phyloP scores from a whole-genome alignment of 2,797 vertebrate genomes.

The Tragelaphus oryx region DNA sequence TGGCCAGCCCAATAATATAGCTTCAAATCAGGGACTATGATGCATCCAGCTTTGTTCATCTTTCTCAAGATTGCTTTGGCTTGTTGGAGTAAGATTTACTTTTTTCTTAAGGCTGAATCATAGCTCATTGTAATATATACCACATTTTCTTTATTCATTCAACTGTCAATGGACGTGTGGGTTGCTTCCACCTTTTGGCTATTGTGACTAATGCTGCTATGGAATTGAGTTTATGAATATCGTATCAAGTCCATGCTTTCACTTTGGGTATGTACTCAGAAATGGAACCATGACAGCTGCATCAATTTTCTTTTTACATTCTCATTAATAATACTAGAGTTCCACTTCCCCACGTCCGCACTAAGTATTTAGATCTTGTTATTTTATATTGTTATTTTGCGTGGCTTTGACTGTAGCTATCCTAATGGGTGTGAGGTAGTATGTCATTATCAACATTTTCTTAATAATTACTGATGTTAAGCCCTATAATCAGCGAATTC shows the following conservation, averaged over 20 bases:
- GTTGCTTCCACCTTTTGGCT: not conserved
- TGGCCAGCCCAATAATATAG: not conserved
- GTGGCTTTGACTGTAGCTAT: not conserved
- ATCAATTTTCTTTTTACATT: not conserved
- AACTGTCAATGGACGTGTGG: not conserved
- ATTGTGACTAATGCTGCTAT: not conserved
- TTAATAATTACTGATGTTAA: not conserved
- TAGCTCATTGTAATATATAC: not conserved
- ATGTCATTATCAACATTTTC: not conserved
- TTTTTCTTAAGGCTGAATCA: not conserved
- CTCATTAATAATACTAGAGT: not conserved
- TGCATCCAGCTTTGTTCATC: not conserved
- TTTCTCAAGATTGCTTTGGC: not conserved
- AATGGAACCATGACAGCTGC: not conserved
- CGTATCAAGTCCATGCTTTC: not conserved
- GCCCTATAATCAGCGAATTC: not conserved
- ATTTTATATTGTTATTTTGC: not conserved
- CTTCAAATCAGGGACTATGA: not conserved
- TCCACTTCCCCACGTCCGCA: not conserved
- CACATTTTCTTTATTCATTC: not conserved
- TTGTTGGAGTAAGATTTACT: not conserved
- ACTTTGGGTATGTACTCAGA: not conserved
- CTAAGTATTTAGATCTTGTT: not conserved
- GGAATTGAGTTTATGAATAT: not conserved
- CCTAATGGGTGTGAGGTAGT: not conserved